These are phyloP conservation scores for Puffinus mauretanicus DNA, from an alignment of 2,113 vertebrate genomes.

Conservation along the genomic window DNA sequence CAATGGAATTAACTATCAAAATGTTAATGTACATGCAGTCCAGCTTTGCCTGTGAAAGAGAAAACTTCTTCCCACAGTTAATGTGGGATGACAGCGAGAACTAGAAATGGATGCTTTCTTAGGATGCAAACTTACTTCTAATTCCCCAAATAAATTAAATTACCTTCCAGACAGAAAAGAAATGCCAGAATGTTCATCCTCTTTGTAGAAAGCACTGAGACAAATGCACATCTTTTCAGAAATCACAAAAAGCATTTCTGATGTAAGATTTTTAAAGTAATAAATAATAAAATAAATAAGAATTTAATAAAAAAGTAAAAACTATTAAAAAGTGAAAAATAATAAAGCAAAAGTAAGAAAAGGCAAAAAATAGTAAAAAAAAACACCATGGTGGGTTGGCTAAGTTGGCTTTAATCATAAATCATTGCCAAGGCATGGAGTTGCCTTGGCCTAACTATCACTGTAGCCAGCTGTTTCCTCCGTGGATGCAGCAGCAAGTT, in stretches of 20 bases:
- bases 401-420: background rate
- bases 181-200: background rate
- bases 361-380: background rate
- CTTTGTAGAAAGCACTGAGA: background rate
- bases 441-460: background rate
- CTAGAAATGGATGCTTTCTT: background rate
- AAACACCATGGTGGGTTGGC: background rate
- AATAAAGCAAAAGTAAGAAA: background rate
- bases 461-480: background rate
- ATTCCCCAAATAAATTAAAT: background rate
- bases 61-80: background rate
- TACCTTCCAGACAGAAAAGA: background rate
- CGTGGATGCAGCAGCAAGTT: background rate
- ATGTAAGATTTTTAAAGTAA: background rate
- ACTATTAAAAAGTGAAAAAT: no score
- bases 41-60: background rate
- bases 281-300: background rate
- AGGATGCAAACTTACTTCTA: background rate
- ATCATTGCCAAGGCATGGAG: constrained; percentile 5
- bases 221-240: background rate
- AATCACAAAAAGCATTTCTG: background rate
- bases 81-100: background rate
- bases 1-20: constrained; percentile 37
- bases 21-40: background rate
- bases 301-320: background rate